Conservation (phyloP, 2,113 vertebrate genomes). For the Thryonomys swinderianus region DNA sequence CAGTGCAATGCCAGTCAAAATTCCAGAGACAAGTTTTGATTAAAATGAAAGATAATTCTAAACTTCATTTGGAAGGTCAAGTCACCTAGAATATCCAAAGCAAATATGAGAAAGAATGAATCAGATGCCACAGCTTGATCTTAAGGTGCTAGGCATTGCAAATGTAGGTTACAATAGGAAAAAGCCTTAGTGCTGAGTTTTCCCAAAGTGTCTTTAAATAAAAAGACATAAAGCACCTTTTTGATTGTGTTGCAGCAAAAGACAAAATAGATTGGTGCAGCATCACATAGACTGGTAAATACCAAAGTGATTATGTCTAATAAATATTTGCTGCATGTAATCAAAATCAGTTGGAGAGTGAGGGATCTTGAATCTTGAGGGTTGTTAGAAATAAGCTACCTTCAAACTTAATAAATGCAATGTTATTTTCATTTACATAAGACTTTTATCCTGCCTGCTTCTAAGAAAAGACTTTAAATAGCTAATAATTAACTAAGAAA, state of each 20-base stretch:
- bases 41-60: neutral
- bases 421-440: neutral
- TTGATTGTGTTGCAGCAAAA: neutral
- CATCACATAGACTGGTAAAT: neutral
- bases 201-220: neutral
- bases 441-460: constrained; percentile 9
- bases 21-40: neutral
- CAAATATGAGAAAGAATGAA: neutral
- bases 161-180: neutral
- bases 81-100: neutral
- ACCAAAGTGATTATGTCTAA: neutral
- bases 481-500: neutral
- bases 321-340: neutral
- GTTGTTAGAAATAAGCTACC: constrained; percentile 3
- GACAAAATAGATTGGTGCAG: neutral
- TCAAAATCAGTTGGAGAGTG: neutral
- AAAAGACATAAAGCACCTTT: neutral
- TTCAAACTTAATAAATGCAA: neutral
- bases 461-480: constrained; percentile 22
- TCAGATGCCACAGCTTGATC: neutral
- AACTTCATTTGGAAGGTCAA: neutral
- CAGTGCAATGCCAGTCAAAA: neutral
- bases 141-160: neutral
- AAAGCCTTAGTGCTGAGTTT: neutral
- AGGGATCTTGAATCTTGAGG: neutral